Conservation (phyloP, 2,113 vertebrate species). For the Colossoma macropomum region DNA sequence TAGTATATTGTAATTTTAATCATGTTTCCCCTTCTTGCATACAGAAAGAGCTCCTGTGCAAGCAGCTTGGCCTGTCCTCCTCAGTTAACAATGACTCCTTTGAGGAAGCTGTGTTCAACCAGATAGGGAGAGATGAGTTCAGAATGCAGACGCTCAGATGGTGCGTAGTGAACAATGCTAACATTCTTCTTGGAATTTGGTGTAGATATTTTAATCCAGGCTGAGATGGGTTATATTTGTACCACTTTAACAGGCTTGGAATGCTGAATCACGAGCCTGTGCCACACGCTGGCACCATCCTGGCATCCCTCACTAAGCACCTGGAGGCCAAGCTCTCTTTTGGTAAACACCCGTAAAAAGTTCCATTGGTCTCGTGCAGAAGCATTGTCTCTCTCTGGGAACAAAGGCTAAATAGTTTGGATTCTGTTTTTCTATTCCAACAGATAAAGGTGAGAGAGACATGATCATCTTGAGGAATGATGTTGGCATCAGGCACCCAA, state of each 20-base stretch:
- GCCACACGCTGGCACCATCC: slow-evolving; percentile 82
- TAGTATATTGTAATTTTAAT: slow-evolving; percentile 34
- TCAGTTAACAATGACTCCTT: slow-evolving; percentile 73
- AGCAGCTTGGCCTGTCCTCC: slow-evolving; percentile 80
- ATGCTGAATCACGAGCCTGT: slow-evolving; percentile 87
- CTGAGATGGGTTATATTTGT: not conserved
- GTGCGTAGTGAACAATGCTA: slow-evolving; percentile 64
- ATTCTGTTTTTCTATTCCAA: not conserved
- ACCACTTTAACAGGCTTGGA: slow-evolving; percentile 81
- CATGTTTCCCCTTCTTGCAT: not conserved
- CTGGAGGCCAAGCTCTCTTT: slow-evolving; percentile 88
- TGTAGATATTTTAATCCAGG: not conserved
- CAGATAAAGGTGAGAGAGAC: slow-evolving; percentile 88
- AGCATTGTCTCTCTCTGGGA: not conserved
- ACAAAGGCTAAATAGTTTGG: not conserved
- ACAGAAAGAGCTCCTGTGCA: slow-evolving; percentile 90
- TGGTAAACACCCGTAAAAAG: slow-evolving; percentile 74
- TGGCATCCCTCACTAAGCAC: slow-evolving; percentile 88
- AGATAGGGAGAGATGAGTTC: slow-evolving; percentile 77
- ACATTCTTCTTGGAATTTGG: slow-evolving; percentile 12
- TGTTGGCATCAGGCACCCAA: slow-evolving; percentile 89
- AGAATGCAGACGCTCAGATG: slow-evolving; percentile 85
- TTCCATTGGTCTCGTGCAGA: not conserved
- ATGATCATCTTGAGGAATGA: slow-evolving; percentile 93
- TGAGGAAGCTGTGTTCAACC: slow-evolving; percentile 80